Conservation (phyloP, 2,113 vertebrate genomes). For the Ariopsis seemanni region DNA sequence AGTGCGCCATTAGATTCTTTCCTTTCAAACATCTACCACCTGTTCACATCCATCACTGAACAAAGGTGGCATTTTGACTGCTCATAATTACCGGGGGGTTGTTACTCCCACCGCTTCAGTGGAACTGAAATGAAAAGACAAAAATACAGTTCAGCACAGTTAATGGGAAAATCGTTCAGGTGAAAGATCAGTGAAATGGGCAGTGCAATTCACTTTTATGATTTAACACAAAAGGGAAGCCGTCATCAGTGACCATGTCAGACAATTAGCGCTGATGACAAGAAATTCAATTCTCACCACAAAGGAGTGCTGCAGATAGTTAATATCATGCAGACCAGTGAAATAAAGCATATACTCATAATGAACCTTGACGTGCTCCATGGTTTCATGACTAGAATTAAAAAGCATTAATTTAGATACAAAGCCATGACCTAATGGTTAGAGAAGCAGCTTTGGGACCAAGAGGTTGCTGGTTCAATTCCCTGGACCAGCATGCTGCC, state of each 20-base stretch:
- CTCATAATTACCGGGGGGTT: background rate
- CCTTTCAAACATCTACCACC: conserved; percentile 38
- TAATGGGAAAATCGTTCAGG: conserved; percentile 5
- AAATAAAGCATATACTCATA: conserved; percentile 22
- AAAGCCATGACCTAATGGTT: no score
- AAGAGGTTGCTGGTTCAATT: no score
- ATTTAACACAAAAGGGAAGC: conserved; percentile 17
- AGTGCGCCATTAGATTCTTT: conserved; percentile 41
- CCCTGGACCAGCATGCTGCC: no score
- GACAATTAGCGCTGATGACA: background rate
- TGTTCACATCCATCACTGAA: conserved; percentile 43
- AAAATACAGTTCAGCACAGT: background rate
- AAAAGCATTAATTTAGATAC: background rate
- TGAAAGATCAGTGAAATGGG: background rate
- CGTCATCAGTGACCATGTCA: conserved; percentile 29
- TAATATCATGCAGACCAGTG: conserved; percentile 7
- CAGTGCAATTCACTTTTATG: conserved; percentile 14
- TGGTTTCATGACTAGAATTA: conserved; percentile 19
- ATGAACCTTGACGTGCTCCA: background rate
- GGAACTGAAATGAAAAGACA: background rate
- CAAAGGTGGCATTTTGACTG: conserved; percentile 10
- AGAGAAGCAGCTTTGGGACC: no score
- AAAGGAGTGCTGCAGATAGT: conserved; percentile 19
- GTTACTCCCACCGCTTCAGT: background rate
- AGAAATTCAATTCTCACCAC: conserved; percentile 37